Evolutionary conservation across 2,113 vertebrate genomes (phyloP).

Genomic region (Caranx melampygus): DNA sequence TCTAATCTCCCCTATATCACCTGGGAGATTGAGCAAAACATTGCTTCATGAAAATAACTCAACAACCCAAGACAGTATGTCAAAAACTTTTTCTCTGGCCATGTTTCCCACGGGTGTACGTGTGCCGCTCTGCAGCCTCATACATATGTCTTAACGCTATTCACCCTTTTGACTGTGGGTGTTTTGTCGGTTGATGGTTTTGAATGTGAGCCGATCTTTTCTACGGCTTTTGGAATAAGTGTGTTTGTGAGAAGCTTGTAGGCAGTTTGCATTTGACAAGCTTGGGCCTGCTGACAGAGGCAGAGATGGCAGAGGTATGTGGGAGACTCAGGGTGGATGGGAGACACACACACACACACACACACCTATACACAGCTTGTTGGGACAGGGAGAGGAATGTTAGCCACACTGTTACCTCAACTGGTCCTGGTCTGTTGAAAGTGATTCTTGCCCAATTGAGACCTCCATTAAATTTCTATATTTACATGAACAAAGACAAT

Average conservation of each 20-base stretch:
- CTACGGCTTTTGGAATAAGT: conserved; percentile 44
- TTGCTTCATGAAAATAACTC: not conserved
- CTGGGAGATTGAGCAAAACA: conserved; percentile 49
- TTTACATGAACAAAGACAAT: conserved; percentile 42
- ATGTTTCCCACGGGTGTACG: conserved; percentile 15
- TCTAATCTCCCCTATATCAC: conserved; percentile 60
- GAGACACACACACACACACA: conserved; percentile 38
- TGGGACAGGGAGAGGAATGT: conserved; percentile 80
- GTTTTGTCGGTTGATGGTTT: conserved; percentile 47
- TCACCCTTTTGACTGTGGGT: conserved; percentile 33
- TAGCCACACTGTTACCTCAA: conserved; percentile 53
- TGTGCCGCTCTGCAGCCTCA: not conserved
- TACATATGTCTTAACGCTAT: not conserved
- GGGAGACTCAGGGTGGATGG: conserved; percentile 57
- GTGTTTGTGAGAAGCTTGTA: conserved; percentile 60
- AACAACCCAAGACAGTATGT: not conserved
- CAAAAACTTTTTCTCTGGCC: conserved; percentile 13
- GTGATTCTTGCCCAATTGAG: conserved; percentile 61
- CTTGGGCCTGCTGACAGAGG: conserved; percentile 65
- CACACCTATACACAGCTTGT: conserved; percentile 66
- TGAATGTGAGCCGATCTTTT: conserved; percentile 50
- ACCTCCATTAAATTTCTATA: conserved; percentile 56
- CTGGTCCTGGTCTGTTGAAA: conserved; percentile 62
- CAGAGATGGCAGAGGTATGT: conserved; percentile 69
- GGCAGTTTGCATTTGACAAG: conserved; percentile 69